Evolutionary conservation across 1,140 invertebrate species (phyloP).

Genomic region (Heliothis virescens): DNA sequence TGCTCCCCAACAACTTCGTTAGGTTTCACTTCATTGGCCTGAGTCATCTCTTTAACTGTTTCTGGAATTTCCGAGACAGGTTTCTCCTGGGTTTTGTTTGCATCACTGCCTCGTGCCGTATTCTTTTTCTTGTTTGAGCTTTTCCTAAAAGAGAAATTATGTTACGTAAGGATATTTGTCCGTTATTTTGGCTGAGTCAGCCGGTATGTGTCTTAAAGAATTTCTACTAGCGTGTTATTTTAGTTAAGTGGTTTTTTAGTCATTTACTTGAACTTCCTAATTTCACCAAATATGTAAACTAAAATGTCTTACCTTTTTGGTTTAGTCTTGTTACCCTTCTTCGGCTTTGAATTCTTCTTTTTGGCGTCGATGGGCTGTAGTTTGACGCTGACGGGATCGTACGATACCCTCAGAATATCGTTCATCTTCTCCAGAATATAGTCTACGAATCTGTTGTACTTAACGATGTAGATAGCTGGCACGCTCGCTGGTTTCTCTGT

Average conservation of each 20-base stretch:
- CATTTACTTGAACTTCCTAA: conserved; percentile 25
- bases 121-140: conserved; percentile 76
- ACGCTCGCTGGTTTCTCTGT: conserved; percentile 81
- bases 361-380: conserved; percentile 88
- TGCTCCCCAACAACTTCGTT: conserved; percentile 67
- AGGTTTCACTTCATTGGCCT: conserved; percentile 57
- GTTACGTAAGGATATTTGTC: conserved; percentile 28
- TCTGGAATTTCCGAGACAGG: conserved; percentile 58
- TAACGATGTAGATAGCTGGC: conserved; percentile 90
- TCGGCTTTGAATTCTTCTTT: conserved; percentile 82
- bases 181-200: conserved; percentile 5
- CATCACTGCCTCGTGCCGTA: conserved; percentile 62
- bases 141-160: conserved; percentile 68
- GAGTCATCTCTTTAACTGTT: conserved; percentile 60
- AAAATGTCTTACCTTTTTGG: conserved; percentile 73
- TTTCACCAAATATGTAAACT: neutral
- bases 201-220: neutral
- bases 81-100: conserved; percentile 61
- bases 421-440: conserved; percentile 93
- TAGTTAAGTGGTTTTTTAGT: too few species aligned
- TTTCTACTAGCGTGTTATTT: neutral
- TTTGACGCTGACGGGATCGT: conserved; percentile 93
- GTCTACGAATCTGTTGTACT: conserved; percentile 94
- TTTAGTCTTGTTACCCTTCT: conserved; percentile 80
- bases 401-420: conserved; percentile 90